Evolutionary conservation across 2,888 invertebrate genomes (phyloP), one percentile per base, ranked within the genome.

Genomic region (Acleris cristana): DNA sequence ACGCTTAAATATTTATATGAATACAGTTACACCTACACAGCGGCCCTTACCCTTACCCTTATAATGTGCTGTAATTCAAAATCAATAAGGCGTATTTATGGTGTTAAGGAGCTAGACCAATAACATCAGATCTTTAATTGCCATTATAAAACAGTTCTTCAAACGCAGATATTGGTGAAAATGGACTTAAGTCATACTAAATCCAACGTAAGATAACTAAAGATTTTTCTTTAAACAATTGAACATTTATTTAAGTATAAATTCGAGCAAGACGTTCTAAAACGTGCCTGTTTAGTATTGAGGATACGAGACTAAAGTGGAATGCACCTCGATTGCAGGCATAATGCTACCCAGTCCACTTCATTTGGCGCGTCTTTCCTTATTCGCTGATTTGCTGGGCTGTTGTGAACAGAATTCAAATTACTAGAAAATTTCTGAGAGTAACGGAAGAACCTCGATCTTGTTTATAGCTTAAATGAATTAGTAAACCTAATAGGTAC

Each of bases 391-490:
- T 73, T 40, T 74, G 75, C 78, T 73, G 72, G 80, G 72, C 79
- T 83, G 84, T 85, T 87, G 88, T 90, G 89, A 88, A 90, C 88
- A 83, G 89, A 89, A 89, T 90, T 85, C 80, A 88, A 89, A 90
- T 89, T 85, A 87, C 87, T 87, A 80, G 86, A 85, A 89, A 87
- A 88, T 87, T 85, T 83, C 83, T 77, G 75, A 71, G 71, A 83
- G 84, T 85, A 82, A 79, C 77, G 75, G 73, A 63, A 69, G 71
- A 70, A 73, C 74, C 64, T 69, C 70, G 74, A 75, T 79, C 75
- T 76, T 77, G 78, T 26, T 64, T 58, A n/a, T 21, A 23, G 23
- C 40, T 52, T 21, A 44, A 40, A 56, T 56, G 21, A 18, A 8
- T 5, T 18, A 6, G 6, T n/a, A 45, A 45, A 45, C n/a, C 3